Evolutionary conservation across 2,888 invertebrate genomes (phyloP).

Genomic region (Chrysolina haemoptera): DNA sequence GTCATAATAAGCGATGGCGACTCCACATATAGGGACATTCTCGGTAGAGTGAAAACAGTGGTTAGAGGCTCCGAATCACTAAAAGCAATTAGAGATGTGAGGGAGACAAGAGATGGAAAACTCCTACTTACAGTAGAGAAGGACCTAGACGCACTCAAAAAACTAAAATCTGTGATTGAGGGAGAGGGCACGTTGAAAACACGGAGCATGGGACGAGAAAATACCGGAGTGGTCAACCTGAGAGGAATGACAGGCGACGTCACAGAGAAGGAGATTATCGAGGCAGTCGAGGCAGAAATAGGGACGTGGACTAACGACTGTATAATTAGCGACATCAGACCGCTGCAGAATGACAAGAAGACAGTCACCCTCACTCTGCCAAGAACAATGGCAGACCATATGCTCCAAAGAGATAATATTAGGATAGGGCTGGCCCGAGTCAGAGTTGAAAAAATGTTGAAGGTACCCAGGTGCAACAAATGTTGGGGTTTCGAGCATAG

Average conservation of each 20-base stretch:
- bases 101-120: conserved; percentile 6
- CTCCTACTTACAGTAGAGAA: not conserved
- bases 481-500: conserved; percentile 7
- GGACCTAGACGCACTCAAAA: not conserved
- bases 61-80: not conserved
- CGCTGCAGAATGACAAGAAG: not conserved
- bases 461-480: not conserved
- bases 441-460: not conserved
- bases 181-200: not conserved
- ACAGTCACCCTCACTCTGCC: not conserved
- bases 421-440: not conserved
- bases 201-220: not conserved
- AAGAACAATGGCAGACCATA: not conserved
- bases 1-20: too few species aligned
- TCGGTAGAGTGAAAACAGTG: too few species aligned
- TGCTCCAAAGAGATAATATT: not conserved
- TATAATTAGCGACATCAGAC: not conserved
- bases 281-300: not conserved
- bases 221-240: not conserved
- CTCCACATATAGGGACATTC: too few species aligned
- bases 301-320: not conserved
- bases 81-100: not conserved
- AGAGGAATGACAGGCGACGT: not conserved
- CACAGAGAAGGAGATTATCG: not conserved
- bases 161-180: not conserved